Base-by-base conservation (phyloP, 2,113 vertebrate species). In the Plestiodon gilberti region DNA sequence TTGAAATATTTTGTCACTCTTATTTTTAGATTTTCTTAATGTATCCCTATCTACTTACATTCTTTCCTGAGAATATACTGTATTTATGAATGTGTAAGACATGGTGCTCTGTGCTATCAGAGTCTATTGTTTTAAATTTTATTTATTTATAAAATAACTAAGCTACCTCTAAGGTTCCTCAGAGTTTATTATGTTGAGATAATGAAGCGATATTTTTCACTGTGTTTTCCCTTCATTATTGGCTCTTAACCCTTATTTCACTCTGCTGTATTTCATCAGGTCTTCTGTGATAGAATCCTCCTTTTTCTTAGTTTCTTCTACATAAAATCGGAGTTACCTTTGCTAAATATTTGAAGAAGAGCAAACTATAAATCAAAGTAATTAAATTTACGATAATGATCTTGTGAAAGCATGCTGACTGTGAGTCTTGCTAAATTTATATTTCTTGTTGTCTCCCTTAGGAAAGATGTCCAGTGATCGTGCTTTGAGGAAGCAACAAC, bases 391-490 rank as follows among this genome's bases (percentile, higher is more conserved):
- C 81, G 88, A 30, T 30, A 20, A 11, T 17, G 14, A 0, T 4
- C 20, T 64, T 87, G 35, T 35, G 61, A 35, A 88, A 64, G 40
- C 79, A 3, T 30, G 87, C 33, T 88, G 4, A 17, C 35, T 65
- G 48, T 69, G 55, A 69, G 18, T 89, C 33, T 52, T 20, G 11
- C 8, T 86, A 3, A 2, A 22, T 15, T 8, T 28, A 87, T 69
- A 87, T 94, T 89, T 77, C 92, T 35, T 95, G 80, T 85, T 91
- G 18, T 95, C 84, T 61, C 93, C 38, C 71, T 30, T 84, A 99
- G 99, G 99, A 88, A 98, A 99, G 93, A 98, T 99, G 98, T 98
- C 99, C 87, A 96, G 95, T 59, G 96, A 97, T 69, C 97, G 98
- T 55, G 97, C 98, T 52, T 74, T 97, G 87, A 97, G 98, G 92